Conservation (phyloP, 2,113 vertebrate genomes). For the Orycteropus afer region DNA sequence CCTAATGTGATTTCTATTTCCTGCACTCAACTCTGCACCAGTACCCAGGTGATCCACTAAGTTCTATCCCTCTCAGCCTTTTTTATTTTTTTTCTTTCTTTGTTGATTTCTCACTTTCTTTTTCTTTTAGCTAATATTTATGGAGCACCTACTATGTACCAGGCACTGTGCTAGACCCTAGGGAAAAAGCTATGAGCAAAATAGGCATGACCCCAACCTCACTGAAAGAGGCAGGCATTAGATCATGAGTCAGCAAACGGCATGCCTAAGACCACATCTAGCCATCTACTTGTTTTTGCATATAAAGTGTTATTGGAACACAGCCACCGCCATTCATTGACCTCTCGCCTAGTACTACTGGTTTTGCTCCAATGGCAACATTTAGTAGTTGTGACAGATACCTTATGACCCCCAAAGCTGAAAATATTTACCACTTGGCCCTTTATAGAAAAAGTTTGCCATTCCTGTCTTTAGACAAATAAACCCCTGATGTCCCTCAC, state of each 20-base stretch:
- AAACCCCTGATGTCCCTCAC: background rate
- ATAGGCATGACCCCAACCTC: background rate
- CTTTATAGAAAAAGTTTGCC: background rate
- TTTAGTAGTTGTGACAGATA: background rate
- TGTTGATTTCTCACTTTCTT: background rate
- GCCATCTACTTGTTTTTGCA: background rate
- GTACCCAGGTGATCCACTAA: background rate
- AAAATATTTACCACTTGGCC: background rate
- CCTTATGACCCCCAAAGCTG: background rate
- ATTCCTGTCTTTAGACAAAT: background rate
- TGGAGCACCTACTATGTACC: background rate
- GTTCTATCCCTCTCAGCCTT: background rate
- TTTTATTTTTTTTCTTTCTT: background rate
- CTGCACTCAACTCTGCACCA: background rate
- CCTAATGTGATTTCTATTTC: background rate
- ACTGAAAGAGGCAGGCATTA: background rate
- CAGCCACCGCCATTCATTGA: background rate
- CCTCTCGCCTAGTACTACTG: background rate
- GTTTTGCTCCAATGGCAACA: background rate
- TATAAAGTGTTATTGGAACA: background rate
- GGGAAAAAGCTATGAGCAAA: background rate
- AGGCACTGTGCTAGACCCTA: background rate
- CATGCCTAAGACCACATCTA: accelerated
- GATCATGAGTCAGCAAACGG: background rate
- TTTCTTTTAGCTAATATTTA: background rate